Percentiles rank a stretch among this genome's conserved stretches.
phyloP scores from a whole-genome alignment of 2,888 invertebrate genomes.

The Caenorhabditis sulstoni region DNA sequence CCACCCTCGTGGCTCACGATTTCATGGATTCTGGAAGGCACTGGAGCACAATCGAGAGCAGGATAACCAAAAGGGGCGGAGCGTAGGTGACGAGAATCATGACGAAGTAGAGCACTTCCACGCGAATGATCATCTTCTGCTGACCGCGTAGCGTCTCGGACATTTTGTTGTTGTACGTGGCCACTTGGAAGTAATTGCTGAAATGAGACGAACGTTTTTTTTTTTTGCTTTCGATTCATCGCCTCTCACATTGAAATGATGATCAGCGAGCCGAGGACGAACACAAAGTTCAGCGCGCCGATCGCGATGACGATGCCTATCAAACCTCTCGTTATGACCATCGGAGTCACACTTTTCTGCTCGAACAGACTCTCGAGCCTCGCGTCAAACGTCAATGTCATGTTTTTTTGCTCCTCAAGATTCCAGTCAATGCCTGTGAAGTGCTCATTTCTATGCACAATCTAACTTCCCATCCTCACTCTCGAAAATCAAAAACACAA shows the following conservation, averaged over 20 bases:
- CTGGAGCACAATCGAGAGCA: constrained; percentile 1
- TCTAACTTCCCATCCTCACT: too few species aligned
- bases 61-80: neutral
- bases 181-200: constrained; percentile 8
- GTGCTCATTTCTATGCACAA: too few species aligned
- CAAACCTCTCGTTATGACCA: constrained; percentile 4
- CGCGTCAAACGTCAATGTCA: neutral
- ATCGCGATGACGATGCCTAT: neutral
- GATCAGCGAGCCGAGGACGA: neutral
- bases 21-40: too few species aligned
- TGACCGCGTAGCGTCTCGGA: constrained; percentile 6
- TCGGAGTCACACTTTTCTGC: constrained; percentile 1
- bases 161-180: neutral
- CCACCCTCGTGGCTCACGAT: too few species aligned
- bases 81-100: constrained; percentile 13
- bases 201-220: neutral
- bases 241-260: neutral
- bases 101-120: constrained; percentile 12
- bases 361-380: neutral
- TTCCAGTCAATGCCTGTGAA: constrained; percentile 23
- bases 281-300: neutral
- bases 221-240: neutral
- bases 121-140: constrained; percentile 16
- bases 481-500: neutral
- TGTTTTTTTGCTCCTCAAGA: neutral